Evolutionary conservation across 2,888 invertebrate genomes (phyloP), one percentile per base, ranked within the genome.

Genomic region (Pycnomerus fuliginosus): DNA sequence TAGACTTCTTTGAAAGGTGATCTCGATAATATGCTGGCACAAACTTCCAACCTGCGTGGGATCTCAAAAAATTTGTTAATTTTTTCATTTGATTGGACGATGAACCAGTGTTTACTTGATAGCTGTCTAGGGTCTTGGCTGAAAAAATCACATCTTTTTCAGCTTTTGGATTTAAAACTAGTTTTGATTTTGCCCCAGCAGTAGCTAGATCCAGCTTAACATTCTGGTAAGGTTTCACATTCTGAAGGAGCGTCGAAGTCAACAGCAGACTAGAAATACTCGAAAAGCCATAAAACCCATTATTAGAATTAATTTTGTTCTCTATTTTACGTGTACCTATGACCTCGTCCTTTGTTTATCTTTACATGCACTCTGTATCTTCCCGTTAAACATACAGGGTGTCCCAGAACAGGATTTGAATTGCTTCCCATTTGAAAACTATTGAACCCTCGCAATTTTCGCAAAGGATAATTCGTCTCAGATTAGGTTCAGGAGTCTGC

Each of bases 11-110:
- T 5, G 20, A 20, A 4, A 20, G 8, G 8, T 20, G 4, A 4
- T 20, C 8, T 20, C 28, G 4, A 10, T 10, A 31, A n/a, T 13
- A 15, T 13, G 31, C 8, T 3, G 31, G 31, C 5, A 31, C n/a
- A 14, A 15, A 11, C 15, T 31, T 31, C 5, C 31, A 8, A 8
- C 31, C 31, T 5, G 31, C 12, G 15, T 3, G 14, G n/a, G n/a
- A 13, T 31, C 31, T 10, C 8, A 31, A 5, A 14, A 13, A 31
- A 31, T 31, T 31, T 14, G 31, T 31, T 31, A 14, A 8, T 14
- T 13, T 11, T 27, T 27, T 20, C 20, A 20, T 20, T 8, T 20
- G 4, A 8, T 5, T 20, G 20, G 5, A 20, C n/a, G n/a, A n/a
- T n/a, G n/a, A n/a, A n/a, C n/a, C n/a, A n/a, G n/a, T n/a, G n/a